Percentiles rank a stretch among this genome's conserved stretches.
phyloP scores from a whole-genome alignment of 35 echinoderm and acorn worm genomes.

The Apostichopus californicus region DNA sequence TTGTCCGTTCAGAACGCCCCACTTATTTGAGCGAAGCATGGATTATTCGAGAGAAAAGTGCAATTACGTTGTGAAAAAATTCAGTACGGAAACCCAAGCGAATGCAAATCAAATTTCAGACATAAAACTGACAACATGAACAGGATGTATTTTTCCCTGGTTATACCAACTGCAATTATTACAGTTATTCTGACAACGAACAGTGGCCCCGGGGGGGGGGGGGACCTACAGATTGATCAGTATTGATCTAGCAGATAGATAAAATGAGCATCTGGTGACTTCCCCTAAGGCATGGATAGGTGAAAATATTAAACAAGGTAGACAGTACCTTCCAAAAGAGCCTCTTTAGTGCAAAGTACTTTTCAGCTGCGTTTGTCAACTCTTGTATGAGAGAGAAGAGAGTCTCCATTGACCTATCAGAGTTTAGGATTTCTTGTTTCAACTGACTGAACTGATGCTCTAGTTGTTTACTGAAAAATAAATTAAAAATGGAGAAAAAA shows the following conservation, averaged over 20 bases:
- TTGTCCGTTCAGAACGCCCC: too few species aligned
- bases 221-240: not conserved
- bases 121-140: too few species aligned
- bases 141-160: not conserved
- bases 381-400: slow-evolving; percentile 83
- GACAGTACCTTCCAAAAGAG: slow-evolving; percentile 94
- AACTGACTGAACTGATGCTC: slow-evolving; percentile 79
- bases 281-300: not conserved
- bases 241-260: not conserved
- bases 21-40: too few species aligned
- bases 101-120: too few species aligned
- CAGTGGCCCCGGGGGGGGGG: not conserved
- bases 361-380: slow-evolving; percentile 79
- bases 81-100: too few species aligned
- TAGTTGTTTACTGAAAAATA: slow-evolving; percentile 70
- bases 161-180: not conserved
- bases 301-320: not conserved
- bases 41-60: too few species aligned
- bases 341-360: slow-evolving; percentile 93
- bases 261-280: not conserved
- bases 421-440: slow-evolving; percentile 88
- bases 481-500: not conserved
- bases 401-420: slow-evolving; percentile 72
- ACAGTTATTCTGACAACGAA: not conserved
- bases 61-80: too few species aligned